phyloP scores from a whole-genome alignment of 2,888 invertebrate species.

The Habroteleia sp. region DNA sequence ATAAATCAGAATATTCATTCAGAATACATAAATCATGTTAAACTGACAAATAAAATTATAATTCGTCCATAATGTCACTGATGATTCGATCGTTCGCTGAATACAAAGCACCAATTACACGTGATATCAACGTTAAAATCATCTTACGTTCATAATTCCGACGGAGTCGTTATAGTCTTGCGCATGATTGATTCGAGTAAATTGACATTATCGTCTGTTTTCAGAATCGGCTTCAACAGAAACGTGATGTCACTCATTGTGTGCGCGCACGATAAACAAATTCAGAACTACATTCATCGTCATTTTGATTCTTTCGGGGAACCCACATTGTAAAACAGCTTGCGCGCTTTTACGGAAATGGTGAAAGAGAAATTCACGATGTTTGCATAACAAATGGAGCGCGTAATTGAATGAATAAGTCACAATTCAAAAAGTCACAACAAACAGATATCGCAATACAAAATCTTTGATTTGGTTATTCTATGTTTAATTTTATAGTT shows the following conservation, averaged over 20 bases:
- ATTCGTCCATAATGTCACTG: background rate
- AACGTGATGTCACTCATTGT: constrained; percentile 54
- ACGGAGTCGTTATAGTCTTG: constrained; percentile 35
- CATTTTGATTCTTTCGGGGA: constrained; percentile 7
- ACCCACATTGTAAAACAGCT: constrained; percentile 10
- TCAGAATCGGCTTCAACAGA: constrained; percentile 38
- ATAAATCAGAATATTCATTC: constrained; percentile 11
- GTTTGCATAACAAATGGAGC: constrained; percentile 21
- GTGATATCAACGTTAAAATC: constrained; percentile 53
- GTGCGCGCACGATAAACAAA: constrained; percentile 22
- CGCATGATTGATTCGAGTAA: constrained; percentile 55
- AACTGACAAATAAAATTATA: constrained; percentile 23
- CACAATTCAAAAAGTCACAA: too few species aligned
- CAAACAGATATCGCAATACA: too few species aligned
- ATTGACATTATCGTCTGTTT: constrained; percentile 51
- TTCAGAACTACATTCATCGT: constrained; percentile 31
- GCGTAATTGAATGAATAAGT: constrained; percentile 3
- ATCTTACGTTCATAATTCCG: constrained; percentile 43
- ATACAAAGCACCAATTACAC: constrained; percentile 47
- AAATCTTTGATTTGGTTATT: too few species aligned
- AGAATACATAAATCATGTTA: constrained; percentile 32
- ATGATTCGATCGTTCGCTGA: constrained; percentile 41
- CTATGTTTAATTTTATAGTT: too few species aligned
- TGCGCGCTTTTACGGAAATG: constrained; percentile 6
- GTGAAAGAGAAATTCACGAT: constrained; percentile 12